Percentiles rank a stretch among this genome's conserved stretches.
These are phyloP conservation scores for Rhinella marina DNA, from an alignment of 2,797 vertebrate genomes.

Conservation along the genomic window DNA sequence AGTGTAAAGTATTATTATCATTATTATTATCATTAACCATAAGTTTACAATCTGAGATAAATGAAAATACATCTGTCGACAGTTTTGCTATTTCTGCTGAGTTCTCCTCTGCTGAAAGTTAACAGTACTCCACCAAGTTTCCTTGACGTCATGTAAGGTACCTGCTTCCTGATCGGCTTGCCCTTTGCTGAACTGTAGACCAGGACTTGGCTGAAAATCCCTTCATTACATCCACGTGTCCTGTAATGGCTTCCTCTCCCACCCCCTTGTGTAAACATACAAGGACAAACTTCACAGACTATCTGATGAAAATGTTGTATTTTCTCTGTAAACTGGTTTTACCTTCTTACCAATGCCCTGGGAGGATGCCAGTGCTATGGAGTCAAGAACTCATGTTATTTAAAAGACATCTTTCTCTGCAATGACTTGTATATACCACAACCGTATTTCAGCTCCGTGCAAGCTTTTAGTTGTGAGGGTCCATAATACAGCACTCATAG, in stretches of 20 bases:
- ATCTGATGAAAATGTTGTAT: conserved; percentile 10
- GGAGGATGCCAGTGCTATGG: background rate
- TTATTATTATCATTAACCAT: background rate
- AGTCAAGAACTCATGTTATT: background rate
- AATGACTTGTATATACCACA: no score
- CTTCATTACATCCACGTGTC: conserved; percentile 63
- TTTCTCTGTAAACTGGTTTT: conserved; percentile 26
- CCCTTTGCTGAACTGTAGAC: conserved; percentile 69
- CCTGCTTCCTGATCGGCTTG: conserved; percentile 78
- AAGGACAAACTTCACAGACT: conserved; percentile 15
- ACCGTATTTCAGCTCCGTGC: no score
- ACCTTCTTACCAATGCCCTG: background rate
- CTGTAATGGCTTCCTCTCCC: conserved; percentile 54
- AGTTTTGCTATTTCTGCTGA: conserved; percentile 3
- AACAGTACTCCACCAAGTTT: conserved; percentile 70
- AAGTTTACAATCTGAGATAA: background rate
- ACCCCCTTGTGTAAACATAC: conserved; percentile 59
- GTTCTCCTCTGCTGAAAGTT: conserved; percentile 48
- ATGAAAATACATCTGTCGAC: conserved; percentile 3
- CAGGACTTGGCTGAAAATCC: conserved; percentile 65
- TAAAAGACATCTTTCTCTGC: background rate
- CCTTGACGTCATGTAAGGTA: conserved; percentile 73
- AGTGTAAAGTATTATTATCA: background rate
- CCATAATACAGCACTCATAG: no score
- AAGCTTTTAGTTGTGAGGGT: no score